A percentile compares a stretch with the other conserved stretches of the same genome.
phyloP scores from a whole-genome alignment of 1,140 invertebrate species.

The Trichogramma pretiosum region DNA sequence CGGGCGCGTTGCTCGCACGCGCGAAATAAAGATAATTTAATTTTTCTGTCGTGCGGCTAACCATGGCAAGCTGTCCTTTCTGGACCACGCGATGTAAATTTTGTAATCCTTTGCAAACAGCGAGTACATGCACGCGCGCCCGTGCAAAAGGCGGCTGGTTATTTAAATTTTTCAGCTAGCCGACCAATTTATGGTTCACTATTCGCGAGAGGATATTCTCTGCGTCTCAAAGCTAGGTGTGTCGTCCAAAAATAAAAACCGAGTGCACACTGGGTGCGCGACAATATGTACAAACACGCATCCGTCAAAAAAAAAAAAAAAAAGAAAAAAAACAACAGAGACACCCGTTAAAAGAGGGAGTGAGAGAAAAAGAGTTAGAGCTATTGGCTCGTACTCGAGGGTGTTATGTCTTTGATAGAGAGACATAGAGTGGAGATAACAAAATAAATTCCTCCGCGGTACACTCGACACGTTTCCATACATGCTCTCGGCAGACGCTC shows the following conservation, averaged over 20 bases:
- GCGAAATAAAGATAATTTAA: too few species aligned
- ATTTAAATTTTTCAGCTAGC: conserved; percentile 2
- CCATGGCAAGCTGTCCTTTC: too few species aligned
- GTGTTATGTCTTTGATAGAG: conserved; percentile 10
- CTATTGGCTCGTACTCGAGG: background rate
- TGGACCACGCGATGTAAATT: conserved; percentile 1
- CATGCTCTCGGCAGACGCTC: background rate
- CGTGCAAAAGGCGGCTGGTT: too few species aligned
- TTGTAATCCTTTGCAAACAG: conserved; percentile 1
- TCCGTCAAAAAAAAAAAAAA: background rate
- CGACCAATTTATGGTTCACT: conserved; percentile 6
- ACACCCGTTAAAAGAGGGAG: background rate
- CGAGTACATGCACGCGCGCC: background rate
- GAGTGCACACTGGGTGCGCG: too few species aligned
- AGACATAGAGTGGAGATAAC: background rate
- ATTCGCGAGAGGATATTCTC: background rate
- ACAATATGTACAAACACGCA: too few species aligned
- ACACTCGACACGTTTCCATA: background rate
- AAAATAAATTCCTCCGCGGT: conserved; percentile 7
- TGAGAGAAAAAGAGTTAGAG: background rate
- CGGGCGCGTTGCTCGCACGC: too few species aligned
- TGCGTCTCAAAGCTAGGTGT: background rate
- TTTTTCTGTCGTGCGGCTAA: too few species aligned
- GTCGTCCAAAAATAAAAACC: background rate
- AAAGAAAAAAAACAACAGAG: background rate